Evolutionary conservation across 2,113 vertebrate genomes (phyloP), one percentile per base, ranked within the genome.

Genomic region (Nerophis ophidion): DNA sequence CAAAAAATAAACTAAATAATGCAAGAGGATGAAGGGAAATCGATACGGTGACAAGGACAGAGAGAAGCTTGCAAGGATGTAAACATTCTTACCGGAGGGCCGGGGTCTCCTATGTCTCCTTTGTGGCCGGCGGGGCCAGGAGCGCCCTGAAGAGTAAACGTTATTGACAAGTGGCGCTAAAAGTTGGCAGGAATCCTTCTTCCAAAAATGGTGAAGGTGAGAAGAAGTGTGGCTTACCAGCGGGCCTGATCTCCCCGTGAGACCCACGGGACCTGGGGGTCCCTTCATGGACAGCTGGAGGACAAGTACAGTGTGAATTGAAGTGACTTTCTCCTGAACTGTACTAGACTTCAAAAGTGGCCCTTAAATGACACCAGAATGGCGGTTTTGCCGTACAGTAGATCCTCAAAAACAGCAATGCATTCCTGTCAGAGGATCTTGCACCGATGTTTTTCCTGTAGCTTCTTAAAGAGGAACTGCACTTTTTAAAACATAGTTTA

Each of bases 281-380:
- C 95, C 95, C 74, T 88, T 92, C 87, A 95, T 77, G 56, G 94
- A 90, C 1, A 98, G 81, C 94, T 97, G 76, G 16, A 82, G 65
- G 64, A 58, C 66, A 77, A 61, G 62, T 15, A 71, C 9, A 60
- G 53, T 10, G 46, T 26, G 0, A 26, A 40, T 34, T 52, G 49
- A 1, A 57, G 46, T 33, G 1, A 45, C 35, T 14, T 51, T 2
- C 19, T 26, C 19, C 19, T 26, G 1, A 2, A 2, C 26, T 26
- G 1, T 26, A 26, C 4, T 26, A 26, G 26, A 26, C 26, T 26
- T 3, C 26, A 26, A 26, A 26, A 3, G 26, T 26, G 26, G 26
- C 26, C 26, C 26, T 26, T 26, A 26, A 26, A 26, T 26, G 3
- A 1, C 1, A 26, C n/a, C n/a, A n/a, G n/a, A n/a, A n/a, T n/a